Evolutionary conservation across 2,888 invertebrate genomes (phyloP), one percentile per base, ranked within the genome.

Genomic region (Euproctis similis): DNA sequence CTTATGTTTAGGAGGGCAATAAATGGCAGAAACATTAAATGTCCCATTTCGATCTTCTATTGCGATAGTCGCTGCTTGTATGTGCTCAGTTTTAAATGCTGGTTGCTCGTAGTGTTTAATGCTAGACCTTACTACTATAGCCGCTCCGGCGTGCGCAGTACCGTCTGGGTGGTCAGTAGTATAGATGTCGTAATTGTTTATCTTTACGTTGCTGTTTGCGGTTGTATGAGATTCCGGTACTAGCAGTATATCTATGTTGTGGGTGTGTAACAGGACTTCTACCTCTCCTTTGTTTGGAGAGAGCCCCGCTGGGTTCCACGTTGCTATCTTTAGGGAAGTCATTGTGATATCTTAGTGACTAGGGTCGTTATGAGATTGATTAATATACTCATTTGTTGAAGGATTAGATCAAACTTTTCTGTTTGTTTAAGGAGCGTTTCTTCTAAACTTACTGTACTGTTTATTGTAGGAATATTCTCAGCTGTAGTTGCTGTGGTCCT

Each of bases 21-120:
- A 25, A 7, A 25, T 11, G 11, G 17, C 9, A 8, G 7, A 17
- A 10, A 35, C 6, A 18, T 10, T 13, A 12, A 22, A 16, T 13
- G 19, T n/a, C 8, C 28, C 6, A 34, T 33, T 28, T 27, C 34
- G 18, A 35, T 34, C 23, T 30, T 41, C 5, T 34, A 40, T 1
- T 36, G 38, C n/a, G 31, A 39, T 10, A 37, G 40, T 24, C 34
- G 24, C 7, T 2, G 17, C 17, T 17, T 25, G 25, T 1, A 17
- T 16, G 25, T 17, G 11, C 2, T n/a, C 17, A 7, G 5, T 17
- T 25, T 2, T 17, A 8, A 25, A 25, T 17, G 10, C 10, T 2
- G 17, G 11, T 17, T 16, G 25, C 17, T 25, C 25, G 9, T 25
- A 17, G 17, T 25, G 11, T 10, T 25, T 17, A 7, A 25, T 9